Base-by-base conservation (phyloP, 2,113 vertebrate species). In the Chionis minor region DNA sequence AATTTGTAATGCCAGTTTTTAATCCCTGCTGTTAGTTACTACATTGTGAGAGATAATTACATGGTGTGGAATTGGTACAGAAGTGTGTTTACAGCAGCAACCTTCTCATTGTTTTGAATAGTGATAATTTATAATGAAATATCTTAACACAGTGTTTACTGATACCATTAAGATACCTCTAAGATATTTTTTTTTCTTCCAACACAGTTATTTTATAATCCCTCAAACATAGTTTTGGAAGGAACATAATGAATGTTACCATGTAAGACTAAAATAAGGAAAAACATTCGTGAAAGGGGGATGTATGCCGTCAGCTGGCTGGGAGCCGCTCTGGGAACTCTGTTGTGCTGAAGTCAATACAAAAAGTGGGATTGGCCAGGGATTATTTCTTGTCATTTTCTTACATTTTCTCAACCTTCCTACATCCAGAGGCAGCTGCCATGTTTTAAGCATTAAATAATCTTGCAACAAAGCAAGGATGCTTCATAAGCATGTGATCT, bases 21-120 rank as follows among this genome's bases (percentile, higher is more conserved):
- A 92, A 77, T 94, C 94, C 69, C 79, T 88, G 54, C 42, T 92
- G 56, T 88, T 88, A 91, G 54, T 92, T 33, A 80, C 81, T 91
- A 73, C 55, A 86, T 73, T 77, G 55, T 85, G 79, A 81, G 61
- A 63, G 49, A 94, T 92, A 95, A 95, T 96, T 96, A 61, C 47
- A 80, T 67, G 44, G 72, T 91, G 47, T 73, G n/a, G 58, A 95
- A 93, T 65, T 91, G 85, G 59, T 94, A 84, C 54, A 86, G 51
- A 95, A 96, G n/a, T 91, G 24, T 96, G 72, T 92, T 96, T 96
- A 93, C 66, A 65, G n/a, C 33, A 55, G 45, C 83, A 92, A 52
- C 59, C 67, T 94, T 96, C 35, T 90, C 62, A 71, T 91, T 95
- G 79, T 95, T 97, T 96, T 94, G 67, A 93, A 72, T 55, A 96